phyloP scores from a whole-genome alignment of 1,140 invertebrate species.

The Archivesica marissinica region DNA sequence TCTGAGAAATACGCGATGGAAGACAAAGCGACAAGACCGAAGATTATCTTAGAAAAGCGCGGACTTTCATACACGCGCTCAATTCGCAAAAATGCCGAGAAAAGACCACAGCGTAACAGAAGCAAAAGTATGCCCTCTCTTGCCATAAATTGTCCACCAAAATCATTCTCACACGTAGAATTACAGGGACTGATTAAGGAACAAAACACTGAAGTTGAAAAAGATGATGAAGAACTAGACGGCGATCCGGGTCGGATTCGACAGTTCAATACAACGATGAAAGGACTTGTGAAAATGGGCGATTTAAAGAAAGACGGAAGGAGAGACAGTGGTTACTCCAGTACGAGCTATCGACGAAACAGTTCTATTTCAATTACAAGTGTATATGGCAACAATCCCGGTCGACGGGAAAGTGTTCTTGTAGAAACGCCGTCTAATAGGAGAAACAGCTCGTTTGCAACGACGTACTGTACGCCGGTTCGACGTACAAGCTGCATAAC shows the following conservation, averaged over 20 bases:
- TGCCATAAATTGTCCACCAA: slow-evolving; percentile 20
- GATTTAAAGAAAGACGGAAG: slow-evolving; percentile 52
- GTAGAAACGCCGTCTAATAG: not conserved
- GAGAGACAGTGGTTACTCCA: slow-evolving; percentile 50
- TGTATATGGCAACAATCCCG: slow-evolving; percentile 18
- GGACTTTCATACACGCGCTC: slow-evolving; percentile 52
- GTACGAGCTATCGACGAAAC: slow-evolving; percentile 35
- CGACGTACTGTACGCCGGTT: slow-evolving; percentile 45
- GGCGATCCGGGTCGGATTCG: slow-evolving; percentile 39
- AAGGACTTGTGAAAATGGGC: slow-evolving; percentile 55
- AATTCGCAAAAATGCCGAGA: slow-evolving; percentile 48
- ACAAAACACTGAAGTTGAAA: slow-evolving; percentile 1
- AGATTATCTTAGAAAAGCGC: slow-evolving; percentile 51
- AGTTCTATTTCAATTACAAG: slow-evolving; percentile 41
- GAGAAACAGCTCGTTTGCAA: slow-evolving; percentile 24
- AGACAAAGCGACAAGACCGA: slow-evolving; percentile 38
- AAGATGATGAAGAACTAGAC: slow-evolving; percentile 4
- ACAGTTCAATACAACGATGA: slow-evolving; percentile 59
- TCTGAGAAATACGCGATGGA: slow-evolving; percentile 61
- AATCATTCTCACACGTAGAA: not conserved
- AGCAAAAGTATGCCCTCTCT: slow-evolving; percentile 58
- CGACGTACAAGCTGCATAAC: slow-evolving; percentile 39
- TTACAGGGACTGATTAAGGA: slow-evolving; percentile 1
- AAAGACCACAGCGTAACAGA: slow-evolving; percentile 50
- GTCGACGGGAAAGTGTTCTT: slow-evolving; percentile 47